Conservation (phyloP, 2,113 vertebrate species). For the Gallinago paraguaiae region DNA sequence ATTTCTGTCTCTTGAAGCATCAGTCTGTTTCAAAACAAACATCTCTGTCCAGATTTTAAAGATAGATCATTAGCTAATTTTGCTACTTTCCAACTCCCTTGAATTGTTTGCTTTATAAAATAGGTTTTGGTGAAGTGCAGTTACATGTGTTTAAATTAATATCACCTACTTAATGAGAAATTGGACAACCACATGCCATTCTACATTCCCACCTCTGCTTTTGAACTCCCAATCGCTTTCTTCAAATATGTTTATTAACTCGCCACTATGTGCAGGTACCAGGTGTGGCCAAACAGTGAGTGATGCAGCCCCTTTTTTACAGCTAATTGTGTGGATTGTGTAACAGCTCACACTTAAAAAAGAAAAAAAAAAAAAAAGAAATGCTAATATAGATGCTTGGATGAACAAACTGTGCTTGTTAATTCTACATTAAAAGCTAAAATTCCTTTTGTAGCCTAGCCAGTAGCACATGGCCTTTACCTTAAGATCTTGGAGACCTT, state of each 20-base stretch:
- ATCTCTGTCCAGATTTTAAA: not conserved
- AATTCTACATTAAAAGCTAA: not conserved
- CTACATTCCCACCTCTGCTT: not conserved
- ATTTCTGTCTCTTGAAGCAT: not conserved
- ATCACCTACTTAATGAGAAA: not conserved
- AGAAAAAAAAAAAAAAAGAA: not conserved
- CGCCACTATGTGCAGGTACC: not conserved
- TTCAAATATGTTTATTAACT: not conserved
- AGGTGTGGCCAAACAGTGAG: not conserved
- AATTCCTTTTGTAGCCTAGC: not conserved
- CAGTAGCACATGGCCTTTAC: not conserved
- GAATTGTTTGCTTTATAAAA: not conserved
- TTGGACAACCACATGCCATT: not conserved
- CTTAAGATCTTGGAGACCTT: not conserved
- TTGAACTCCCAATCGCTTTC: not conserved
- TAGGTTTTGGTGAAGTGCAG: not conserved
- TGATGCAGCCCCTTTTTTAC: not conserved
- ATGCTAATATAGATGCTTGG: not conserved
- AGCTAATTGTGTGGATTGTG: not conserved
- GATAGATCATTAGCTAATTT: not conserved
- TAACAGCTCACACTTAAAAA: not conserved
- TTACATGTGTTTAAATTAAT: not conserved
- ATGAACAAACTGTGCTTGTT: not conserved
- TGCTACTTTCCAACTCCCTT: not conserved
- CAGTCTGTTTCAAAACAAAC: not conserved